Base-by-base conservation (phyloP, 2,888 invertebrate species). In the Plagodis dolabraria region DNA sequence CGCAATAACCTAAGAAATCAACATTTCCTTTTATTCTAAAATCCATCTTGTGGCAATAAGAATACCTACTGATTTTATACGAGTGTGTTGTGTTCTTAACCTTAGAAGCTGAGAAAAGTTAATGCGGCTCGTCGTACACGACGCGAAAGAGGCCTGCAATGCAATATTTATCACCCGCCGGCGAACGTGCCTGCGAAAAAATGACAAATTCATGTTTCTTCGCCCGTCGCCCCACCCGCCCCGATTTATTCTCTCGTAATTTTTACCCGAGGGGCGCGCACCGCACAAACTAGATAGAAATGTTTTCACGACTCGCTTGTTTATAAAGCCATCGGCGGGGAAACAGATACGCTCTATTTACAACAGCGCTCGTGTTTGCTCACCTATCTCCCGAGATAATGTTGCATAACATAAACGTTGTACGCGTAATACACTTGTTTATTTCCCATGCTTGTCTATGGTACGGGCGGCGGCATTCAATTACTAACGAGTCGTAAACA, bases 161-260 rank as follows among this genome's bases (percentile, higher is more conserved):
- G 89, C 91, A 90, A 92, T 92, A 92, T 92, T 92, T 91, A 92
- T 92, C 87, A 90, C 88, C 83, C 85, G 82, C 81, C 77, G 83
- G 85, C 85, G 87, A 84, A 89, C 90, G 89, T 90, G 90, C 86
- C 87, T 85, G 78, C 84, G 89, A 90, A 91, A 91, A 90, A 91
- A 92, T 92, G 90, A 92, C 91, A 92, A 92, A 92, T 92, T 91
- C 91, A 90, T 91, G 89, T 85, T 83, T 77, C 83, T 82, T 81
- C 80, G 73, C 75, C 53, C 48, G 48, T 47, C 58, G 51, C 76
- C 76, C 77, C 68, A 76, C 70, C 72, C 76, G 72, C 76, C 82
- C 84, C 85, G 87, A 89, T 89, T 89, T 90, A 89, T 89, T 87
- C 85, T 76, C 73, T 80, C 86, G 88, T 89, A 87, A 87, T 90